These are phyloP conservation scores for Galeruca laticollis DNA, from an alignment of 2,888 invertebrate genomes.

Conservation along the genomic window DNA sequence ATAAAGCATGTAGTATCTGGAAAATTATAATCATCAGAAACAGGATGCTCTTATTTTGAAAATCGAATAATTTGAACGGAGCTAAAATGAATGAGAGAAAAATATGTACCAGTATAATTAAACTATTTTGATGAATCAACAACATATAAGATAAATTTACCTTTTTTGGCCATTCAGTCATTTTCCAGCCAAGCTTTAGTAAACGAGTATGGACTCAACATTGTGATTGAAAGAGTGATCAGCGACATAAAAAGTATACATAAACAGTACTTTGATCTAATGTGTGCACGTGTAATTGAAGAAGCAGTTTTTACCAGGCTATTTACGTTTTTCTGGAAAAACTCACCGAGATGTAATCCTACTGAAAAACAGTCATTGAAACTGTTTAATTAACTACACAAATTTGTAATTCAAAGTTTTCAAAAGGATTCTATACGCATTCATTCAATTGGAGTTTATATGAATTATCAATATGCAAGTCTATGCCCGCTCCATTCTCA, in stretches of 20 bases:
- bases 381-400: neutral
- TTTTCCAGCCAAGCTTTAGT: neutral
- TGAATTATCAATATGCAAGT: too few relatives aligned
- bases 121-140: constrained; percentile 3
- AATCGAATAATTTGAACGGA: too few relatives aligned
- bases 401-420: too few relatives aligned
- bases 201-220: neutral
- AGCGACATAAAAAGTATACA: neutral
- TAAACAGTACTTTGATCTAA: neutral
- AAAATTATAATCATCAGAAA: too few relatives aligned
- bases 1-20: too few relatives aligned
- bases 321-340: neutral
- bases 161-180: neutral
- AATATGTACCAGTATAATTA: neutral
- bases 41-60: neutral
- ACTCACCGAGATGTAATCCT: neutral
- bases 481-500: too few relatives aligned
- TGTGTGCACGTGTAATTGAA: neutral
- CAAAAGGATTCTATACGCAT: too few relatives aligned
- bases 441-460: too few relatives aligned
- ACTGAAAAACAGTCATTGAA: neutral
- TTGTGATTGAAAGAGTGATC: neutral
- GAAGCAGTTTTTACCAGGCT: neutral
- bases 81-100: neutral
- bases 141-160: neutral